A percentile compares a stretch with the other conserved stretches of the same genome.
These are phyloP conservation scores for Acronicta alni DNA, from an alignment of 2,888 invertebrate genomes.

Conservation along the genomic window DNA sequence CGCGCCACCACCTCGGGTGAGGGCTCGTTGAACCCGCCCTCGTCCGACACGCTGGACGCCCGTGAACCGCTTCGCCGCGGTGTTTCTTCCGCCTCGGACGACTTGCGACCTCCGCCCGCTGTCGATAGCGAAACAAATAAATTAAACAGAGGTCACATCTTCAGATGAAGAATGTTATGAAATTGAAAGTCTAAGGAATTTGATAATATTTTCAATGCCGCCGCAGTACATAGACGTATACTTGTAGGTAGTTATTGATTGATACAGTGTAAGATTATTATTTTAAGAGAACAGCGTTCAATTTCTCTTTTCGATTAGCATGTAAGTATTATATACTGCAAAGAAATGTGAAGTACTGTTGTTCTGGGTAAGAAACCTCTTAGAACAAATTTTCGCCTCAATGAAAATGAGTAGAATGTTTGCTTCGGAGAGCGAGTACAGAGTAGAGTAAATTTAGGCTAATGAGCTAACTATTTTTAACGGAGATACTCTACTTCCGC, in stretches of 20 bases:
- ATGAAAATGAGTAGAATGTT: constrained; percentile 33
- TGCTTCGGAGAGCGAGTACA: constrained; percentile 31
- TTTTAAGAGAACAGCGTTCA: too few species aligned
- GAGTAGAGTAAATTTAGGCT: constrained; percentile 61
- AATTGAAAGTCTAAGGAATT: neutral
- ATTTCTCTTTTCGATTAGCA: neutral
- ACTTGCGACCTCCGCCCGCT: constrained; percentile 86
- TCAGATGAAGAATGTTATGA: neutral
- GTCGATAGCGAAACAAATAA: constrained; percentile 35
- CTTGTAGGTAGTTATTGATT: too few species aligned
- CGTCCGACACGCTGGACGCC: constrained; percentile 91
- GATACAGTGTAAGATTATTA: too few species aligned
- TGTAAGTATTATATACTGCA: neutral
- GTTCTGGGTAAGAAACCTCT: constrained; percentile 20
- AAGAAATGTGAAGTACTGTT: neutral
- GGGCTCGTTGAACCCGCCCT: constrained; percentile 93
- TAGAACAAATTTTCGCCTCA: constrained; percentile 20
- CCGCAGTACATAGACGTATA: too few species aligned
- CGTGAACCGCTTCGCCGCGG: constrained; percentile 91
- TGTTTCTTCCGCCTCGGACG: constrained; percentile 88
- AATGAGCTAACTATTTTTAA: constrained; percentile 72
- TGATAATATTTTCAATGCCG: neutral
- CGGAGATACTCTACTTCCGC: constrained; percentile 57
- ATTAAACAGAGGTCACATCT: neutral
- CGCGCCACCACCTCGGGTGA: constrained; percentile 92